These are phyloP conservation scores for Emydoidea blandingii DNA, from an alignment of 2,797 vertebrate genomes.

Conservation along the genomic window DNA sequence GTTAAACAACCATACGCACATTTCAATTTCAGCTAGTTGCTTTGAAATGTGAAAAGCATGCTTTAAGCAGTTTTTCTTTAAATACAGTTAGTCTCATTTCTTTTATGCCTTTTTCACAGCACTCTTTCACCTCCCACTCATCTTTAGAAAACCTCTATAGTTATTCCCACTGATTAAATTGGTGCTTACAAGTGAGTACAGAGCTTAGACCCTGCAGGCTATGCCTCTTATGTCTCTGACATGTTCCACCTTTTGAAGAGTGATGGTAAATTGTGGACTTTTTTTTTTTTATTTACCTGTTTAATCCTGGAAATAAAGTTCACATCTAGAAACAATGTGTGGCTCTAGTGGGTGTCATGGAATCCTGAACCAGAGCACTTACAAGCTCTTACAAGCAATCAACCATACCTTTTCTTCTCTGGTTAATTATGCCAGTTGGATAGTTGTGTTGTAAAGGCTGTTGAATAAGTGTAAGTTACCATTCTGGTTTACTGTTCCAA, in stretches of 20 bases:
- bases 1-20: conserved; percentile 29
- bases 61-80: conserved; percentile 54
- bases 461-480: neutral
- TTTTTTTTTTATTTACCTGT: neutral
- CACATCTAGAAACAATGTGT: neutral
- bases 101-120: conserved; percentile 39
- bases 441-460: neutral
- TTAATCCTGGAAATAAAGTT: conserved; percentile 1
- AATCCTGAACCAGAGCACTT: neutral
- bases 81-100: conserved; percentile 44
- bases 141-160: conserved; percentile 54
- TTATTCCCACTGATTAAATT: conserved; percentile 59
- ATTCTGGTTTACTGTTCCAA: conserved; percentile 6
- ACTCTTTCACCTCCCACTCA: conserved; percentile 55
- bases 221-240: neutral
- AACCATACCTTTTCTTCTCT: neutral
- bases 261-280: conserved; percentile 16
- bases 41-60: conserved; percentile 53
- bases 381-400: neutral
- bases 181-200: conserved; percentile 20
- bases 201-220: neutral
- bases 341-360: neutral
- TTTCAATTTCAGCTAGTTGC: conserved; percentile 52
- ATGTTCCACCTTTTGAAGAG: neutral
- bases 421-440: neutral